Conservation (phyloP, 2,113 vertebrate species). For the Trochalopteron elliotii region DNA sequence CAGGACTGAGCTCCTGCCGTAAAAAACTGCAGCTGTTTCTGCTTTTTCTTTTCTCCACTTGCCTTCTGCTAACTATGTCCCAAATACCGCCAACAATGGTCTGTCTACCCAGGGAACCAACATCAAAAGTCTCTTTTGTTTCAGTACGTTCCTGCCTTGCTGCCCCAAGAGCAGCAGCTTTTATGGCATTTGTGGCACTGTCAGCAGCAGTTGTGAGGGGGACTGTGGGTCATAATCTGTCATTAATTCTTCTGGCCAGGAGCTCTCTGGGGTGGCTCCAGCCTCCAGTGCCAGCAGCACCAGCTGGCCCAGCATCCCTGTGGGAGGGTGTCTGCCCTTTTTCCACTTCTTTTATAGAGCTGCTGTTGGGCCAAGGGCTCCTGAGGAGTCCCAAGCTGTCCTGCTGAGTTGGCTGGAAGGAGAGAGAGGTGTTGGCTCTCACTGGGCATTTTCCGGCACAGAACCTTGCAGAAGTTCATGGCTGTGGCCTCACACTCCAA, state of each 20-base stretch:
- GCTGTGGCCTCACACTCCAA: accelerated
- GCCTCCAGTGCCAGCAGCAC: not conserved
- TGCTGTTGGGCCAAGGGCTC: not conserved
- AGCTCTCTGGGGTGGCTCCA: not conserved
- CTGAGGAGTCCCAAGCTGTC: not conserved
- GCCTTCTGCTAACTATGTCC: not conserved
- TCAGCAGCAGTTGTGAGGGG: not conserved
- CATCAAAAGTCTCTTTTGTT: not conserved
- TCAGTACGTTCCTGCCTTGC: not conserved
- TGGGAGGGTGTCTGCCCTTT: not conserved
- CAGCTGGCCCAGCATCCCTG: not conserved
- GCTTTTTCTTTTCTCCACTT: not conserved
- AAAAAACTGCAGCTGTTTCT: conserved; percentile 35
- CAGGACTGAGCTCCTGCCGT: not conserved
- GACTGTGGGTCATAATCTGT: not conserved
- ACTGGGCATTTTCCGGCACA: accelerated
- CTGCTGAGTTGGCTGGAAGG: not conserved
- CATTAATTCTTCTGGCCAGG: not conserved
- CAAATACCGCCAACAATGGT: not conserved
- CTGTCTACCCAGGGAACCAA: not conserved
- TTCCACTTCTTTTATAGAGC: not conserved
- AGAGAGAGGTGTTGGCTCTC: not conserved
- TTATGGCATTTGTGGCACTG: not conserved
- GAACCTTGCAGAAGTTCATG: not conserved
- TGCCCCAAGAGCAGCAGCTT: not conserved